phyloP scores from a whole-genome alignment of 2,888 invertebrate species.

The Druceiella hillmani region DNA sequence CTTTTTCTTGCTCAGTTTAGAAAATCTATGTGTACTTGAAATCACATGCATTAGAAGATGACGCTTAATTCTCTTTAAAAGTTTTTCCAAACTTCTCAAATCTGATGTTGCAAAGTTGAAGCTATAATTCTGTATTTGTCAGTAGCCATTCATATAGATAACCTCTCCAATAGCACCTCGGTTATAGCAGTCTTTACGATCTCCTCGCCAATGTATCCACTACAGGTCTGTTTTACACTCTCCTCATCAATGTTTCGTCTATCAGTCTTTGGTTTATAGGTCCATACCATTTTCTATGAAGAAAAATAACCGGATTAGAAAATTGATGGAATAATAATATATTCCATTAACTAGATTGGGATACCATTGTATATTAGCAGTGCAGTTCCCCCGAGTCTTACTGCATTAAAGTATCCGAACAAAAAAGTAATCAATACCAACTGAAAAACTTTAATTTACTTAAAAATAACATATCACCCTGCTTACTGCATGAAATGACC shows the following conservation, averaged over 20 bases:
- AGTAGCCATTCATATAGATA: slow-evolving; percentile 19
- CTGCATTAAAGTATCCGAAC: slow-evolving; percentile 14
- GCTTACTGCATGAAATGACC: slow-evolving; percentile 17
- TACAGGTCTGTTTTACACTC: too few relatives aligned
- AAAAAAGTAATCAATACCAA: slow-evolving; percentile 16
- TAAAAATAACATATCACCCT: slow-evolving; percentile 11
- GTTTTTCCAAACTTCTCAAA: slow-evolving; percentile 20
- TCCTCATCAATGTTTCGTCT: slow-evolving; percentile 21
- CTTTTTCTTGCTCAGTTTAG: slow-evolving; percentile 18
- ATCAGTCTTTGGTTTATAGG: slow-evolving; percentile 17
- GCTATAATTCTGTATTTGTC: slow-evolving; percentile 21
- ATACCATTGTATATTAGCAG: too few relatives aligned
- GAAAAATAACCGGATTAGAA: slow-evolving; percentile 7
- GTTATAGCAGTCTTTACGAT: slow-evolving; percentile 18
- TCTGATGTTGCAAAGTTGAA: slow-evolving; percentile 20
- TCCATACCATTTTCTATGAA: slow-evolving; percentile 15
- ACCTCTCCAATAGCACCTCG: slow-evolving; percentile 22
- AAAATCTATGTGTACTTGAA: slow-evolving; percentile 17
- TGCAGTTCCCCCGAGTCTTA: too few relatives aligned
- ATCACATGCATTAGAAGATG: slow-evolving; percentile 10
- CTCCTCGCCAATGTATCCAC: too few relatives aligned
- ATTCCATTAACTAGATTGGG: too few relatives aligned
- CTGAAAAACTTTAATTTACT: slow-evolving; percentile 12
- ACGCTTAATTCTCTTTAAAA: slow-evolving; percentile 15
- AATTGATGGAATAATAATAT: too few relatives aligned